Conservation (phyloP, 2,113 vertebrate species). For the Nipponia nippon region DNA sequence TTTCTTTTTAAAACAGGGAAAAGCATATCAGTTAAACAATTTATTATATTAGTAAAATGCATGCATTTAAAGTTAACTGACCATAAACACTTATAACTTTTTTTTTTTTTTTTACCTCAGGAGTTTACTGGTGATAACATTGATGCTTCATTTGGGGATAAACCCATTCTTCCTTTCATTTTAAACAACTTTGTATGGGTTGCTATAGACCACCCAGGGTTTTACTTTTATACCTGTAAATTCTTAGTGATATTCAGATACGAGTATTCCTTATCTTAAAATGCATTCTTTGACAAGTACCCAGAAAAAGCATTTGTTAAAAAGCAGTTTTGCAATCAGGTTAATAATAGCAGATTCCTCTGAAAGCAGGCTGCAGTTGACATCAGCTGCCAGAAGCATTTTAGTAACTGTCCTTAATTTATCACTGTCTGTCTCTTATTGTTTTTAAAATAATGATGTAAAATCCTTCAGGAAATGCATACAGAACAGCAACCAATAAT, state of each 20-base stretch:
- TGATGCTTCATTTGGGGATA: not conserved
- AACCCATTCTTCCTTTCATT: not conserved
- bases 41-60: not conserved
- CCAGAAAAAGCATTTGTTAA: not conserved
- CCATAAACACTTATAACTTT: not conserved
- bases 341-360: not conserved
- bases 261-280: not conserved
- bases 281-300: not conserved
- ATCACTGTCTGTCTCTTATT: not conserved
- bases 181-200: not conserved
- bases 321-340: not conserved
- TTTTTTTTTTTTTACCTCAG: too few species aligned
- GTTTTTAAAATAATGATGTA: not conserved
- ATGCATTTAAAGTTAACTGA: not conserved
- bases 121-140: not conserved
- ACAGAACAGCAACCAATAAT: not conserved
- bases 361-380: not conserved
- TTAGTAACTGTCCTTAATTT: not conserved
- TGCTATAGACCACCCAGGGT: not conserved
- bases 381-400: not conserved
- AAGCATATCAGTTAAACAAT: not conserved
- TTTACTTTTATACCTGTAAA: not conserved
- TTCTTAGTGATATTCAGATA: not conserved
- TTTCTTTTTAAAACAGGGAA: not conserved
- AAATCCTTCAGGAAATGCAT: not conserved